Evolutionary conservation across 2,888 invertebrate genomes (phyloP), one percentile per base, ranked within the genome.

Genomic region (Ommatoiulus sabulosus): DNA sequence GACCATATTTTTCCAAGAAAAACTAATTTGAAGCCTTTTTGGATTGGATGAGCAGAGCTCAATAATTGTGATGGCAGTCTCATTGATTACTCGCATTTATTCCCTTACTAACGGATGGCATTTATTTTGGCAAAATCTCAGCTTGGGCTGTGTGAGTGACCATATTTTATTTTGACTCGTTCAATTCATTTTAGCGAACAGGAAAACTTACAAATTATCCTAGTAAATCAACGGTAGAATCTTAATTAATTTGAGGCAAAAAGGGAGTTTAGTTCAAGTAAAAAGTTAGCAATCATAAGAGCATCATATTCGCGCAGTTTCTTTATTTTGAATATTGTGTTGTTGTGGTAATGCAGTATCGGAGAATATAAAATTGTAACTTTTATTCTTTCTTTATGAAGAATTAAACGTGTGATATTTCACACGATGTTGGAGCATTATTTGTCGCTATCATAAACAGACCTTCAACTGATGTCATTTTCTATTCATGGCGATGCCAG

Each of bases 61-160:
- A 80, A 35, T 80, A 10, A 72, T n/a, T n/a, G 80, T 35, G 80
- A 80, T 80, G 80, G 80, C 35, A 43, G 80, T 35, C 80, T 80
- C 35, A 80, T 35, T 80, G 15, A 80, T 35, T 80, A 80, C 35
- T 80, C 24, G 80, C 80, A 80, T 20, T 80, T 80, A 43, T 24
- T 35, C 80, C 80, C 80, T 80, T 80, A 80, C 80, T 80, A 80
- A 80, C 35, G 80, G 80, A 80, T 80, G 35, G 80, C 80, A 80
- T 80, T 80, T 80, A 35, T 35, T 80, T 80, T 80, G 80, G 80
- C 80, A 80, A 80, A 35, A 80, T 15, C 24, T 72, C 80, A 35
- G 80, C 80, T 80, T 80, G 80, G 80, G 80, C 80, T 80, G 80
- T 80, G 80, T 80, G 80, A 80, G 80, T 80, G 80, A 80, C 80